Evolutionary conservation across 2,888 invertebrate species (phyloP), one percentile per base, ranked within the genome.

Genomic region (Ganaspis brasiliensis): DNA sequence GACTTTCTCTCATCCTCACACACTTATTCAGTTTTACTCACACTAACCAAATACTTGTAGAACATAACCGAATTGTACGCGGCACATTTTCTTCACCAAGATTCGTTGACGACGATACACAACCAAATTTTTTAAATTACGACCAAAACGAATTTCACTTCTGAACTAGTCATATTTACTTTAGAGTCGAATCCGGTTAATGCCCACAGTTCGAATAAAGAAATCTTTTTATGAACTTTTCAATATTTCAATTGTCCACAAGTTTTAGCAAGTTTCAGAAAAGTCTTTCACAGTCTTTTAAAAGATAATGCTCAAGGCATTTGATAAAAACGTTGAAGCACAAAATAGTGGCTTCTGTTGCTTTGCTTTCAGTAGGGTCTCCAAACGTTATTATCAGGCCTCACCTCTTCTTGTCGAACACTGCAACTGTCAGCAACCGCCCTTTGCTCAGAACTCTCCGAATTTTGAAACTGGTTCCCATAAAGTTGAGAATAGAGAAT

Each of bases 401-500:
- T 88, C 72, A 90, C 91, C 74, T 91, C 91, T 82, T 91, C 91
- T 78, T 88, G 87, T 49, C 91, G 87, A 63, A 90, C 90, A 76
- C 89, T 91, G 82, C 89, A 89, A 76, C 86, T 88, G 56, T 90
- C 91, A 67, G 89, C 85, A 12, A 90, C 90, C 19, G 88, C 87
- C 55, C 90, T 88, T 75, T 91, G 90, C 57, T 91, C 90, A n/a
- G 89, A 83, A 73, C 87, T 88, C 76, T 91, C 91, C 3, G 89
- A 86, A 79, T 88, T 91, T 78, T 90, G 90, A 79, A 91, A 91
- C 80, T 91, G 91, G 80, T 91, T 91, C 3, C 96, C 96, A 85
- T 97, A 97, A 21, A 97, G 91, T 88, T 97, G 97, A 8, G 97
- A 97, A 91, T 97, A 97, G 2, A 97, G 92, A 81, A 97, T 92